Base-by-base conservation (phyloP, 2,113 vertebrate species). In the Electrona antarctica region DNA sequence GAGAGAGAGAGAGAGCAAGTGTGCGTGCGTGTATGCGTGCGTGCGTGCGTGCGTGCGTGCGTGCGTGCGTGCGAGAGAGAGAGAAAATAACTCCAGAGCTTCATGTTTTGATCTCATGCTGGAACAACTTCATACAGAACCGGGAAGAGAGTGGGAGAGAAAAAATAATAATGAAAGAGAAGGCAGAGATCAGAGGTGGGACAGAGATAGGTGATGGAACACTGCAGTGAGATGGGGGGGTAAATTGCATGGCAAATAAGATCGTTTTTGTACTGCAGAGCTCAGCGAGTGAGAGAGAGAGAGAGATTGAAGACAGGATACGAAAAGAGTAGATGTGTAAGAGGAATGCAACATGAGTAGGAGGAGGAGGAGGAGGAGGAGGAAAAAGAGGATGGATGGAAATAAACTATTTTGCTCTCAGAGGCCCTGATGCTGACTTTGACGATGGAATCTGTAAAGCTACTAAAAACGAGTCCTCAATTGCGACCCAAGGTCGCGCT, bases 101-200 rank as follows among this genome's bases (percentile, higher is more conserved):
- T 85, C 78, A 72, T 60, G 84, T 87, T 92, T 93, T 91, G 88
- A 91, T 92, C 86, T 84, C 59, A 67, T 66, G 64, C 79, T 83
- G 81, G 77, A 87, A 81, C 74, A 80, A 79, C 85, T 86, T 87
- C 80, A 87, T 72, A 87, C 72, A 79, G 82, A 86, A 73, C 6
- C 69, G 73, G 73, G 80, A 72, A 82, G 74, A 65, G 79, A 85
- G 77, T 64, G 82, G 87, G 77, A 69, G 74, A 62, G 7, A 55
- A 14, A 55, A 71, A 78, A 75, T 21, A 79, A 67, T 76, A 80
- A 74, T 77, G 72, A 58, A 11, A 69, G 9, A 29, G 62, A 21
- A 72, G 66, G 62, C 28, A 61, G 41, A 78, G 72, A 82, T 80
- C 71, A 73, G 78, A 73, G 74, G 80, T 79, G 71, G 71, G 73